phyloP scores from a whole-genome alignment of 2,888 invertebrate species.

The Heteromurus nitidus region DNA sequence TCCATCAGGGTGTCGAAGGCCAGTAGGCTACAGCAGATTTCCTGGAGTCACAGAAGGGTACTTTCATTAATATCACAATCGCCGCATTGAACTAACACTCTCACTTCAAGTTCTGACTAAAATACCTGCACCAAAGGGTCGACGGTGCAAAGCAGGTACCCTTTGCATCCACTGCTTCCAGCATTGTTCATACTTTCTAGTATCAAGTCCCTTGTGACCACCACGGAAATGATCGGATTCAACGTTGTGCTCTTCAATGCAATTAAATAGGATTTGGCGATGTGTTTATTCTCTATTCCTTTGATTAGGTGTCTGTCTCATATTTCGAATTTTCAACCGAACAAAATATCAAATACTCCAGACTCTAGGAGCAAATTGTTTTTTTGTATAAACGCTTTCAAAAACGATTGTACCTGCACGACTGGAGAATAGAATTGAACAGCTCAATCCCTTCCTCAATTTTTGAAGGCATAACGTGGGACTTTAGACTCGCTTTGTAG shows the following conservation, averaged over 20 bases:
- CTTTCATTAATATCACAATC: neutral
- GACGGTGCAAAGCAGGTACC: conserved; percentile 33
- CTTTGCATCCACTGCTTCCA: conserved; percentile 19
- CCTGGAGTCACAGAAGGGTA: conserved; percentile 5
- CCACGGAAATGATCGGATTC: conserved; percentile 4
- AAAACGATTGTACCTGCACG: conserved; percentile 37
- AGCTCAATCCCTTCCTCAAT: conserved; percentile 43
- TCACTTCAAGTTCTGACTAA: too few species aligned
- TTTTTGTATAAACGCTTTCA: too few species aligned
- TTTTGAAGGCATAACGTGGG: conserved; percentile 20
- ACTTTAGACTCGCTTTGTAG: conserved; percentile 33
- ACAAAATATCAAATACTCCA: too few species aligned
- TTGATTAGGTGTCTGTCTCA: conserved; percentile 37
- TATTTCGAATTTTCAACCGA: neutral
- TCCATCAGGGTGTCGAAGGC: conserved; percentile 40
- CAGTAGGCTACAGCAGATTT: conserved; percentile 44
- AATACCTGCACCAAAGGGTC: conserved; percentile 48
- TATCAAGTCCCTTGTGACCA: conserved; percentile 42
- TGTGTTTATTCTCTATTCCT: conserved; percentile 37
- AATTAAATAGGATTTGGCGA: conserved; percentile 52
- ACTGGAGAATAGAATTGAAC: conserved; percentile 27
- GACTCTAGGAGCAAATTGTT: too few species aligned
- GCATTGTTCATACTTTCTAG: conserved; percentile 42
- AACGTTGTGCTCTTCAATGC: conserved; percentile 20
- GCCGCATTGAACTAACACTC: too few species aligned